Percentiles rank a stretch among this genome's conserved stretches.
Evolutionary conservation across 2,113 vertebrate genomes (phyloP).

Genomic region (Pelusios castaneus): DNA sequence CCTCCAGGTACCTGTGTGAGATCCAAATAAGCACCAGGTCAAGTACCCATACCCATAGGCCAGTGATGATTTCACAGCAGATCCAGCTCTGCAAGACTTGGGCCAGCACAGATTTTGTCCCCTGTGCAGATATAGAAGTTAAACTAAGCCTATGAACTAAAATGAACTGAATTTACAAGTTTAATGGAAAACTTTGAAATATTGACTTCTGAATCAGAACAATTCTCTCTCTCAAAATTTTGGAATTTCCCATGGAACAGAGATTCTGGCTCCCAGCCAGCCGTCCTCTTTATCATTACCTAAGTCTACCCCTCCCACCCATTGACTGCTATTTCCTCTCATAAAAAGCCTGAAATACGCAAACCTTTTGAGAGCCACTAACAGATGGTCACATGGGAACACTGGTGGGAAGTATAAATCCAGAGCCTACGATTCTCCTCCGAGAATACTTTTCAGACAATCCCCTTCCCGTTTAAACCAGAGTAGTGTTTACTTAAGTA

Average conservation of each 20-base stretch:
- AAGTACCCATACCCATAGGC: too few relatives aligned
- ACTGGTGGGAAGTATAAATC: not conserved
- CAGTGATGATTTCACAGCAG: too few relatives aligned
- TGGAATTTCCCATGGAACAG: constrained; percentile 24
- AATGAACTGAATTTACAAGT: not conserved
- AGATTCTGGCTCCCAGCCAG: constrained; percentile 11
- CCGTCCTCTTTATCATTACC: not conserved
- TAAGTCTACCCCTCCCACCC: not conserved
- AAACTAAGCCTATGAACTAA: too few relatives aligned
- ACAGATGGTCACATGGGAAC: not conserved
- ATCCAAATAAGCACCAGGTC: too few relatives aligned
- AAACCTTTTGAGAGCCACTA: not conserved
- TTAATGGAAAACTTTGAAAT: constrained; percentile 17
- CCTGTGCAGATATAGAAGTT: too few relatives aligned
- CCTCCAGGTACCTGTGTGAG: too few relatives aligned
- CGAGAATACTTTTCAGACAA: not conserved
- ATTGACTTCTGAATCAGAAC: not conserved
- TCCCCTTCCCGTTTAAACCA: not conserved
- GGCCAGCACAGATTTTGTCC: too few relatives aligned
- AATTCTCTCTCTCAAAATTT: constrained; percentile 42
- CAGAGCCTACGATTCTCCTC: not conserved
- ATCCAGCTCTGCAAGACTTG: too few relatives aligned
- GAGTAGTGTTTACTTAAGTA: not conserved
- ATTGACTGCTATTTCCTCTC: not conserved
- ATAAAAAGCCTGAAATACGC: not conserved